A percentile compares a stretch with the other conserved stretches of the same genome.
These are phyloP conservation scores for Prionailurus bengalensis DNA, from an alignment of 2,113 vertebrate species.

Conservation along the genomic window DNA sequence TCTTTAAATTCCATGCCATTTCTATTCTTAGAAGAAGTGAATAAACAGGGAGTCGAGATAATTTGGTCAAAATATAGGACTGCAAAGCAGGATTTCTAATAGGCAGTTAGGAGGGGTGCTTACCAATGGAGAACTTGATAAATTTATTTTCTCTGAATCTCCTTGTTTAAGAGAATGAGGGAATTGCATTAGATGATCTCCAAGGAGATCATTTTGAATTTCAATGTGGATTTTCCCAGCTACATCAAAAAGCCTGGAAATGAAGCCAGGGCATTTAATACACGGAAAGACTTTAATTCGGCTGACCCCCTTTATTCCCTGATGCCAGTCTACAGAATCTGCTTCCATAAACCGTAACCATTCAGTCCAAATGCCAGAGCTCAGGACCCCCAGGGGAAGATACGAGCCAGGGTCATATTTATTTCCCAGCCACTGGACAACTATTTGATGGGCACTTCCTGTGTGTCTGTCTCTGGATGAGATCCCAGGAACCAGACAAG, in stretches of 20 bases:
- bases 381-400: not conserved
- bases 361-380: not conserved
- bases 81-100: not conserved
- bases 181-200: not conserved
- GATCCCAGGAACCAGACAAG: not conserved
- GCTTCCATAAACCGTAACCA: not conserved
- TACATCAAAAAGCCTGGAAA: not conserved
- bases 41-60: not conserved
- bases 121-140: not conserved
- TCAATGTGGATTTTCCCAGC: not conserved
- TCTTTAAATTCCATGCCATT: not conserved
- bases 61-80: not conserved
- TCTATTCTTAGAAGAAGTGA: not conserved
- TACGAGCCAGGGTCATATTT: not conserved
- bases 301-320: not conserved
- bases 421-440: not conserved
- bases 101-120: not conserved
- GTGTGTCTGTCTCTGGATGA: not conserved
- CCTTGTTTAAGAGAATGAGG: not conserved
- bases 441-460: not conserved
- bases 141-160: not conserved
- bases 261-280: not conserved
- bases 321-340: not conserved
- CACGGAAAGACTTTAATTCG: rapidly evolving
- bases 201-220: not conserved